A percentile compares a stretch with the other conserved stretches of the same genome.
phyloP scores from a whole-genome alignment of 1,140 invertebrate genomes.

The Cherax destructor region DNA sequence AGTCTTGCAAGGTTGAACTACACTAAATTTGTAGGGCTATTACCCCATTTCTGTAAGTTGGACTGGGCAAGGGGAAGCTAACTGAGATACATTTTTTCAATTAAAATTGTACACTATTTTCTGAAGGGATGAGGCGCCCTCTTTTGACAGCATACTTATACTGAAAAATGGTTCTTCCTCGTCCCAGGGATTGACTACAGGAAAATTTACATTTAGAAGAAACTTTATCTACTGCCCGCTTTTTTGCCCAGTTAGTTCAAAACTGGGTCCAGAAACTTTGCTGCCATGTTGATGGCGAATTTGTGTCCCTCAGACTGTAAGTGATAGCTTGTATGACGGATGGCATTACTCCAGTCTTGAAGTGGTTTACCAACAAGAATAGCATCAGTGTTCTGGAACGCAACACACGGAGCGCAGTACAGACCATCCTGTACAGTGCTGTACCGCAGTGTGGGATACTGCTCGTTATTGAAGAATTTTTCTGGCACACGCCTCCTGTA shows the following conservation, averaged over 20 bases:
- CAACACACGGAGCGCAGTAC: neutral
- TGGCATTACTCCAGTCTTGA: neutral
- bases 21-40: too few species aligned
- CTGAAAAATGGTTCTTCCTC: too few species aligned
- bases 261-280: neutral
- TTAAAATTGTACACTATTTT: too few species aligned
- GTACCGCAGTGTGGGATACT: neutral
- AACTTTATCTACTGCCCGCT: too few species aligned
- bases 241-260: neutral
- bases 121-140: too few species aligned
- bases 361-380: neutral
- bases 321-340: neutral
- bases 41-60: too few species aligned
- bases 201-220: too few species aligned
- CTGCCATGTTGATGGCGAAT: neutral
- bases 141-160: too few species aligned
- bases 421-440: neutral
- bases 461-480: neutral
- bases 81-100: too few species aligned
- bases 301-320: neutral
- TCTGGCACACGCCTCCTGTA: neutral
- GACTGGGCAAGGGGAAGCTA: too few species aligned
- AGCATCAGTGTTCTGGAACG: neutral
- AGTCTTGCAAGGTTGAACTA: too few species aligned
- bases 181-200: too few species aligned